These are phyloP conservation scores for Julus scanicus DNA, from an alignment of 2,888 invertebrate genomes.

Conservation along the genomic window DNA sequence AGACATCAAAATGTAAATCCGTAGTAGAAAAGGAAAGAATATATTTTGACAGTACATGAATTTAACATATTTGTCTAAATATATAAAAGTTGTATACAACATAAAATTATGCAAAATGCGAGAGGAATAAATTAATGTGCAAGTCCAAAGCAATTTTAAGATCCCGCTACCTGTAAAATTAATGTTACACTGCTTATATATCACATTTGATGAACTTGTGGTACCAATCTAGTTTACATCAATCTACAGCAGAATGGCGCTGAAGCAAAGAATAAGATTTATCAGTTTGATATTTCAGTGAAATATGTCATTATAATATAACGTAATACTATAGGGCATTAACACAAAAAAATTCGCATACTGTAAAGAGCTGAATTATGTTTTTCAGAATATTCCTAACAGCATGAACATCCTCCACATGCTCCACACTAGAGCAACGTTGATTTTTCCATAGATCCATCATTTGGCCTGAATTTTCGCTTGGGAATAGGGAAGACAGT, in stretches of 20 bases:
- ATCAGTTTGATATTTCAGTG: background rate
- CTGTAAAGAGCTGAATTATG: background rate
- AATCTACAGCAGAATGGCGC: background rate
- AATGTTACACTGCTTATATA: too few relatives aligned
- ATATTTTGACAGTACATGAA: too few relatives aligned
- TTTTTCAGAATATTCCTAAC: slow-evolving; percentile 12
- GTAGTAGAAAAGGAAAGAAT: too few relatives aligned
- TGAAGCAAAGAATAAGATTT: background rate
- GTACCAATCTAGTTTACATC: background rate
- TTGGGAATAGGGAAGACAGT: slow-evolving; percentile 40
- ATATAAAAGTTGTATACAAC: too few relatives aligned
- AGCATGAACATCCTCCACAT: background rate
- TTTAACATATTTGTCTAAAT: too few relatives aligned
- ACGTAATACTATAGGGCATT: background rate
- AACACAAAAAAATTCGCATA: background rate
- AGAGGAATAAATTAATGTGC: too few relatives aligned
- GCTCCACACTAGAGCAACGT: slow-evolving; percentile 22
- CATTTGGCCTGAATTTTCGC: slow-evolving; percentile 39
- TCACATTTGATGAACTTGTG: background rate
- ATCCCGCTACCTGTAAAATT: too few relatives aligned
- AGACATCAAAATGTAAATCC: too few relatives aligned
- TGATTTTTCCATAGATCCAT: slow-evolving; percentile 41
- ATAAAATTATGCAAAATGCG: too few relatives aligned
- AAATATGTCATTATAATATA: background rate
- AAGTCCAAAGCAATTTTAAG: too few relatives aligned